These are phyloP conservation scores for Elanoides forficatus DNA, from an alignment of 2,113 vertebrate species.

Conservation along the genomic window DNA sequence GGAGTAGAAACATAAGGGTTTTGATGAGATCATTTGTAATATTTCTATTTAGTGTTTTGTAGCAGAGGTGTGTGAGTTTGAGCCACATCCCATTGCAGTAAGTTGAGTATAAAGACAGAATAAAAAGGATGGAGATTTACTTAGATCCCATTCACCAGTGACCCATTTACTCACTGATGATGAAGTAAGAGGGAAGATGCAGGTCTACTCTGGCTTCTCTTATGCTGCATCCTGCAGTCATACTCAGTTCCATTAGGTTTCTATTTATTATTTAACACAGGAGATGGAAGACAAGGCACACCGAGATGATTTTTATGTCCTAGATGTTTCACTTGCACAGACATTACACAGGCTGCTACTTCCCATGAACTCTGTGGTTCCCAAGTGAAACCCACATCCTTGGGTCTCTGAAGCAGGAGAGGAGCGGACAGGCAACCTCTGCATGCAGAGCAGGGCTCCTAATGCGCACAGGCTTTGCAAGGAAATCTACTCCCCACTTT, in stretches of 20 bases:
- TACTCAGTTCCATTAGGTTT: neutral
- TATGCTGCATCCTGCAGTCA: neutral
- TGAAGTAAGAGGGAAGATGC: neutral
- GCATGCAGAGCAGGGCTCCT: neutral
- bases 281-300: neutral
- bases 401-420: neutral
- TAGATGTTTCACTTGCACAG: neutral
- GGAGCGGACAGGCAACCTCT: neutral
- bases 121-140: neutral
- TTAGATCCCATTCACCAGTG: neutral
- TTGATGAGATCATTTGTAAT: neutral
- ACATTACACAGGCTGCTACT: neutral
- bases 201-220: neutral
- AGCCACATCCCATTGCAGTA: neutral
- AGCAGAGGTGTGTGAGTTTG: neutral
- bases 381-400: neutral
- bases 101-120: neutral
- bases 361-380: neutral
- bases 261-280: neutral
- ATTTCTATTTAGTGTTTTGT: neutral
- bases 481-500: neutral
- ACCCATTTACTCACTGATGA: conserved; percentile 53
- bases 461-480: neutral
- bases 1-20: neutral
- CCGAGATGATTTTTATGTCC: neutral